Conservation (phyloP, 2,888 invertebrate species). For the Nomada goodeniana region DNA sequence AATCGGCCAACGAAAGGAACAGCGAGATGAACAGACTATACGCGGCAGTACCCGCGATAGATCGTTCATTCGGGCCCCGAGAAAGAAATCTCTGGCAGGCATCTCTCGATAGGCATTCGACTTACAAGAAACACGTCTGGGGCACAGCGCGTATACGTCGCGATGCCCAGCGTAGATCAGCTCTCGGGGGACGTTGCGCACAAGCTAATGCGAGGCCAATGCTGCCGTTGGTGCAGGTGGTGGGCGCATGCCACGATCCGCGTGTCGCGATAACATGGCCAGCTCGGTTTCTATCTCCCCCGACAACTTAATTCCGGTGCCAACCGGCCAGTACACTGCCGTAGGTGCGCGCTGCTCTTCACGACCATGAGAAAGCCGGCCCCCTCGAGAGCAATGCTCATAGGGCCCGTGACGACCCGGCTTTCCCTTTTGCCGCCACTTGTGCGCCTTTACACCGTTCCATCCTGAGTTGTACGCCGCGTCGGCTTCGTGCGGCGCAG, state of each 20-base stretch:
- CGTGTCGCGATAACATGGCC: conserved; percentile 77
- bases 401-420: conserved; percentile 18
- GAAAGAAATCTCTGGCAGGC: conserved; percentile 41
- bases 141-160: conserved; percentile 30
- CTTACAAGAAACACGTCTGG: conserved; percentile 45
- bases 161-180: conserved; percentile 46
- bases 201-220: conserved; percentile 49
- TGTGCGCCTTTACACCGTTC: too few species aligned
- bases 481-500: too few species aligned
- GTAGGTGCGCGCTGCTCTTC: conserved; percentile 15
- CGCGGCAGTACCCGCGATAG: background rate
- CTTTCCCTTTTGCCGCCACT: conserved; percentile 4
- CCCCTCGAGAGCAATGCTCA: conserved; percentile 29
- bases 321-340: conserved; percentile 40
- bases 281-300: conserved; percentile 74
- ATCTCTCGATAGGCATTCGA: conserved; percentile 47
- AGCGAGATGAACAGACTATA: conserved; percentile 6
- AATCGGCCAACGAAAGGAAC: background rate
- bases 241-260: conserved; percentile 76
- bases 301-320: conserved; percentile 78
- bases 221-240: conserved; percentile 69
- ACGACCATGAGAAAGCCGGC: conserved; percentile 21
- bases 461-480: background rate
- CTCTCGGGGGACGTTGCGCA: conserved; percentile 13
- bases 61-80: conserved; percentile 9